Evolutionary conservation across 2,888 invertebrate species (phyloP).

Genomic region (Psylliodes chrysocephalus): DNA sequence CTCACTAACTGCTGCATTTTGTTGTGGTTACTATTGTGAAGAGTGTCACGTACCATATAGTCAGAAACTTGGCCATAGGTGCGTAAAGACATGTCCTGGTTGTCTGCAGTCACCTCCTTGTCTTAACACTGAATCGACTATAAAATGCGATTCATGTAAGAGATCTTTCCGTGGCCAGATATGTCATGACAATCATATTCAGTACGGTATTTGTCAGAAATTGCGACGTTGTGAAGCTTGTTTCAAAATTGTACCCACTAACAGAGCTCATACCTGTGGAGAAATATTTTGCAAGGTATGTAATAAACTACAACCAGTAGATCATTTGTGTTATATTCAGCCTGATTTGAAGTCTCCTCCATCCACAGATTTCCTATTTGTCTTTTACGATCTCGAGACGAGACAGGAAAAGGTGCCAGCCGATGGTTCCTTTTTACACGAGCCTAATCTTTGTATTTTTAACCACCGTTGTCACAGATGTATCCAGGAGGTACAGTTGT

Average conservation of each 20-base stretch:
- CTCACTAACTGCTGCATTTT: no score
- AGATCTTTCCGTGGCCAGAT: no score
- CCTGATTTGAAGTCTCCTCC: slow-evolving; percentile 14
- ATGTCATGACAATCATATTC: no score
- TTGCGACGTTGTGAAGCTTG: slow-evolving; percentile 21
- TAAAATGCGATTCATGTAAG: no score
- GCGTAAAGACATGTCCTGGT: no score
- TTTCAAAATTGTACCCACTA: slow-evolving; percentile 15
- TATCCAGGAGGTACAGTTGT: neutral
- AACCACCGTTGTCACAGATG: neutral
- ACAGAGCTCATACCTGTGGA: slow-evolving; percentile 18
- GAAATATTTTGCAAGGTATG: slow-evolving; percentile 9
- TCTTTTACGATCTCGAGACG: slow-evolving; percentile 45
- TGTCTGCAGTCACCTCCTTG: no score
- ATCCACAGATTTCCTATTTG: slow-evolving; percentile 28
- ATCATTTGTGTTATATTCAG: slow-evolving; percentile 37
- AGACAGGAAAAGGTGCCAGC: slow-evolving; percentile 31
- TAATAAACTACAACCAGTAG: neutral
- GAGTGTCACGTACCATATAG: no score
- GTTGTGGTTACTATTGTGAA: no score
- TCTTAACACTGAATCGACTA: no score
- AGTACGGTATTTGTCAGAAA: slow-evolving; percentile 16
- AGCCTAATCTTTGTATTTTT: slow-evolving; percentile 21
- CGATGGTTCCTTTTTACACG: slow-evolving; percentile 23
- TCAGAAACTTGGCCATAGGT: no score